phyloP scores from a whole-genome alignment of 2,797 vertebrate species.

The Danionella dracula region DNA sequence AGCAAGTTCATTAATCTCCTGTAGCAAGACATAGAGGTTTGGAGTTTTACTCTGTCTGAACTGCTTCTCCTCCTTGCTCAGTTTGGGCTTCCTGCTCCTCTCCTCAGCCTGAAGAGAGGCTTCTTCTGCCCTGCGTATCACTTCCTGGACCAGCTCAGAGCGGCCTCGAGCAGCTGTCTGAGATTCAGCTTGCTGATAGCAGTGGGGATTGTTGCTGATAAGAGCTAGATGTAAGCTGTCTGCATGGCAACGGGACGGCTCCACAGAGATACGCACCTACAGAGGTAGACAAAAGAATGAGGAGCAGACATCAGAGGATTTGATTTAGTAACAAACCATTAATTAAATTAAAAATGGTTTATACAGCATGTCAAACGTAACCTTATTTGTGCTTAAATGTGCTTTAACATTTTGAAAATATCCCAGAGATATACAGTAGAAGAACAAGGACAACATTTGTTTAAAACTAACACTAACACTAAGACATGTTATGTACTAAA shows the following conservation, averaged over 20 bases:
- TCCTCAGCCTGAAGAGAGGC: constrained; percentile 70
- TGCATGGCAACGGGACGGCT: constrained; percentile 71
- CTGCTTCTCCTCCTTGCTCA: constrained; percentile 70
- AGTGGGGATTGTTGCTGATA: constrained; percentile 66
- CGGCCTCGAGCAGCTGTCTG: constrained; percentile 46
- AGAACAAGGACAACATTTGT: too few relatives aligned
- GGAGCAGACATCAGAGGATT: background rate
- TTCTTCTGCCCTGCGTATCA: constrained; percentile 77
- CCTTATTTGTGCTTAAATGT: too few relatives aligned
- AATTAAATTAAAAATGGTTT: too few relatives aligned
- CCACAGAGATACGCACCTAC: constrained; percentile 82
- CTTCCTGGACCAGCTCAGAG: constrained; percentile 75
- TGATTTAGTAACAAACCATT: too few relatives aligned
- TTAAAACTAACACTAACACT: too few relatives aligned
- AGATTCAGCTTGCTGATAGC: background rate
- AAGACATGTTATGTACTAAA: too few relatives aligned
- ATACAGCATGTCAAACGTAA: too few relatives aligned
- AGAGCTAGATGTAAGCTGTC: constrained; percentile 78
- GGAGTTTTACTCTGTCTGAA: constrained; percentile 80
- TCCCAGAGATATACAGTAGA: too few relatives aligned
- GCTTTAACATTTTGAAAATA: too few relatives aligned
- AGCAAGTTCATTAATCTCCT: constrained; percentile 85
- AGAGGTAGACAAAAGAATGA: background rate
- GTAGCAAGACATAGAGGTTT: constrained; percentile 83
- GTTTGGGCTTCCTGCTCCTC: constrained; percentile 54